Evolutionary conservation across 1,140 invertebrate genomes (phyloP).

Genomic region (Platyura marginata): DNA sequence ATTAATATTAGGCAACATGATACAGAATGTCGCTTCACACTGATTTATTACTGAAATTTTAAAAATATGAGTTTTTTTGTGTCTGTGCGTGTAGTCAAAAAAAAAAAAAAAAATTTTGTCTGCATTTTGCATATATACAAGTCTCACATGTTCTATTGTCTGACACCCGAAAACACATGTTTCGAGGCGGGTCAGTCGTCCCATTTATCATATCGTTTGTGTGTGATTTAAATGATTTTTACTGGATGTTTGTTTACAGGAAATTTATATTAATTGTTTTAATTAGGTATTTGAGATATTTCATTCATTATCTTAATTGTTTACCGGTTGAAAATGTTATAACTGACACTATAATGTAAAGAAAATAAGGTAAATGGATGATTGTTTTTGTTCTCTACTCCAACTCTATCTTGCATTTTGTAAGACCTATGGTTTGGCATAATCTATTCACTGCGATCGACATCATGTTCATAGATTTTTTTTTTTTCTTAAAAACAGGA

Average conservation of each 20-base stretch:
- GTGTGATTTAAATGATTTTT: not conserved
- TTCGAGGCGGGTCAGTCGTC: not conserved
- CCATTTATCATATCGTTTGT: not conserved
- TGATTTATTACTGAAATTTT: not conserved
- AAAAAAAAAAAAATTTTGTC: not conserved
- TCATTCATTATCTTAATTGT: not conserved
- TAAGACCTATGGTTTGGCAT: not conserved
- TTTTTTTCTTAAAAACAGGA: too few species aligned
- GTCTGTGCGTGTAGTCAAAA: not conserved
- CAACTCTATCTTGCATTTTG: not conserved
- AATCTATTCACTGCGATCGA: not conserved
- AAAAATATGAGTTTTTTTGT: too few species aligned
- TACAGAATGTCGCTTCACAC: not conserved
- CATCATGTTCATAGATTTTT: too few species aligned
- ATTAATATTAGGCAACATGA: too few species aligned
- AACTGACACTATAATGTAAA: too few species aligned
- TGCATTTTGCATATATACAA: not conserved
- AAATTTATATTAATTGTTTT: not conserved
- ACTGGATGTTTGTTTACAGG: not conserved
- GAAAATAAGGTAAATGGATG: not conserved
- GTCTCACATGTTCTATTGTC: not conserved
- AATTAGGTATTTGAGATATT: not conserved
- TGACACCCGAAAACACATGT: not conserved
- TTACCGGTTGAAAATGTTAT: too few species aligned
- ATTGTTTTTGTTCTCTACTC: not conserved